These are phyloP conservation scores for Gymnocypris eckloni DNA, from an alignment of 2,797 vertebrate species.

Conservation along the genomic window DNA sequence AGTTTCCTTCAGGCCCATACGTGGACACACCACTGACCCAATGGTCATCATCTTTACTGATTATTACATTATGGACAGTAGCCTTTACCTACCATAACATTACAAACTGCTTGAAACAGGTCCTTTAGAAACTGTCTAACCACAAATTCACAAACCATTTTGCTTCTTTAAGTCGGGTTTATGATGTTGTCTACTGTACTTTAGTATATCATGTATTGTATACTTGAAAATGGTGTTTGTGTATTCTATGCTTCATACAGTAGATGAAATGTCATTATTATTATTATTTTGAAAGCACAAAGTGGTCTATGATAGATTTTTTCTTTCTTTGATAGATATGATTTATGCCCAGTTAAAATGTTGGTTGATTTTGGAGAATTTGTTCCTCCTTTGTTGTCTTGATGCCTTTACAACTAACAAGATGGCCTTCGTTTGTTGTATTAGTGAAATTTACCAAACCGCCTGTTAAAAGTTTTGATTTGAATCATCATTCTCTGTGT, in stretches of 20 bases:
- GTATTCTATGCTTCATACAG: constrained; percentile 32
- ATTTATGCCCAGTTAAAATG: background rate
- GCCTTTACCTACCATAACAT: background rate
- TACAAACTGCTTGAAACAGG: background rate
- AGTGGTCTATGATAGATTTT: constrained; percentile 3
- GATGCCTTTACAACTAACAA: background rate
- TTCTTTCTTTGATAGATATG: background rate
- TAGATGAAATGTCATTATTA: constrained; percentile 24
- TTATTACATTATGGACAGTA: background rate
- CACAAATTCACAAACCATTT: background rate
- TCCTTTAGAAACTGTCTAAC: background rate
- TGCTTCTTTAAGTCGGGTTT: constrained; percentile 9
- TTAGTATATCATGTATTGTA: constrained; percentile 35
- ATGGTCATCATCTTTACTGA: background rate
- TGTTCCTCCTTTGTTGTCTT: background rate
- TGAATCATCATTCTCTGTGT: background rate
- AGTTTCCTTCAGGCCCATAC: background rate
- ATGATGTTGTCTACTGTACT: constrained; percentile 44
- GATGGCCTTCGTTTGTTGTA: background rate
- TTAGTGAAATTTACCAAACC: background rate
- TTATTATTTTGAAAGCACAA: constrained; percentile 50
- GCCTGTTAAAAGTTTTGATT: background rate
- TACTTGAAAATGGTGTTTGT: constrained; percentile 48
- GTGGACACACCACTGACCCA: background rate
- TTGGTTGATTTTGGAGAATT: background rate